phyloP scores from a whole-genome alignment of 2,888 invertebrate species.

The Allygus modestus region DNA sequence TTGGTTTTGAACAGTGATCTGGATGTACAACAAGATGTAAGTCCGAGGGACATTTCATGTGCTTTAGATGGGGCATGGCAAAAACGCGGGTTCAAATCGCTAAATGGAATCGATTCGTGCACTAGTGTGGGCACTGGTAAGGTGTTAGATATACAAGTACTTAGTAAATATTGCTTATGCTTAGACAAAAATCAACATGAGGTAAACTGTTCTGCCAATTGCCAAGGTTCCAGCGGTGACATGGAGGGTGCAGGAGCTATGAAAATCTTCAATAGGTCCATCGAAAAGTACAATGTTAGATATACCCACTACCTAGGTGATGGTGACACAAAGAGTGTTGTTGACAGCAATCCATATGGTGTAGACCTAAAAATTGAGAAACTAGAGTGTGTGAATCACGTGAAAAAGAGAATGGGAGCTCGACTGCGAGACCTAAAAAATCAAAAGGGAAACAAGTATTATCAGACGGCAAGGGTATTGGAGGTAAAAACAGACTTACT shows the following conservation, averaged over 20 bases:
- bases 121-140: neutral
- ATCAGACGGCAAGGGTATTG: slow-evolving; percentile 63
- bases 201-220: slow-evolving; percentile 5
- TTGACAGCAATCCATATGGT: slow-evolving; percentile 56
- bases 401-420: slow-evolving; percentile 63
- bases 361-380: slow-evolving; percentile 48
- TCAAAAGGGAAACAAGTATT: slow-evolving; percentile 21
- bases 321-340: slow-evolving; percentile 47
- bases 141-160: neutral
- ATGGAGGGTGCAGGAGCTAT: slow-evolving; percentile 42
- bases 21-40: slow-evolving; percentile 1
- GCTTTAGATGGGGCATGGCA: slow-evolving; percentile 10
- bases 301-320: slow-evolving; percentile 31
- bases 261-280: slow-evolving; percentile 53
- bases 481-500: slow-evolving; percentile 68
- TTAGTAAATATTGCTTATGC: slow-evolving; percentile 23
- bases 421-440: slow-evolving; percentile 56
- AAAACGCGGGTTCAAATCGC: slow-evolving; percentile 2
- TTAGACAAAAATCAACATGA: neutral
- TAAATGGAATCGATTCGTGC: neutral
- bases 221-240: slow-evolving; percentile 23
- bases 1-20: too few relatives aligned
- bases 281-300: neutral
- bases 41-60: neutral
- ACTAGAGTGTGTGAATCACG: slow-evolving; percentile 32